Conservation (phyloP, 2,113 vertebrate species). For the Peromyscus polionotus region DNA sequence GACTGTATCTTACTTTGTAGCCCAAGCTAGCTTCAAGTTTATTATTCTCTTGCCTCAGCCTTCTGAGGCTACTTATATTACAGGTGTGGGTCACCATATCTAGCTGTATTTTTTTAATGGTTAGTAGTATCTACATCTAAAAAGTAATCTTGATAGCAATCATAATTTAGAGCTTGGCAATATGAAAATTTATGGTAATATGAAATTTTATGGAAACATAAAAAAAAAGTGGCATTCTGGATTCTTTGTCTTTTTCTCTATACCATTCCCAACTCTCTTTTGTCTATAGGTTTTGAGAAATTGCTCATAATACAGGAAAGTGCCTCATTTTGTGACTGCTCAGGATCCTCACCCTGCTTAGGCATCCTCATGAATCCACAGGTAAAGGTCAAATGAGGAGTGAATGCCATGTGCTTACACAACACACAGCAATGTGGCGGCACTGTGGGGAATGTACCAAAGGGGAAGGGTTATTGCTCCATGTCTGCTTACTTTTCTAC, state of each 20-base stretch:
- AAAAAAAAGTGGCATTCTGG: background rate
- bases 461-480: background rate
- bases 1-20: background rate
- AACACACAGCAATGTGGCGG: background rate
- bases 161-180: background rate
- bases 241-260: background rate
- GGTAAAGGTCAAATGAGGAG: background rate
- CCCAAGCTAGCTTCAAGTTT: background rate
- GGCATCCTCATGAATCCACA: background rate
- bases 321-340: background rate
- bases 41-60: background rate
- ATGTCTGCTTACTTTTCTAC: background rate
- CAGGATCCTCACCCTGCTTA: background rate
- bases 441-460: background rate
- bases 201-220: background rate
- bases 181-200: background rate
- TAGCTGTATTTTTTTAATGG: background rate
- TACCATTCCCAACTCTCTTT: background rate
- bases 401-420: background rate
- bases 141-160: background rate
- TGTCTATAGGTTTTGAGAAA: background rate
- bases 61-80: background rate
- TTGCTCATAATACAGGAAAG: background rate
- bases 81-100: too few relatives aligned
- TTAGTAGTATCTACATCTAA: background rate